Evolutionary conservation across 2,797 vertebrate genomes (phyloP).

Genomic region (Oreonectes daqikongensis): DNA sequence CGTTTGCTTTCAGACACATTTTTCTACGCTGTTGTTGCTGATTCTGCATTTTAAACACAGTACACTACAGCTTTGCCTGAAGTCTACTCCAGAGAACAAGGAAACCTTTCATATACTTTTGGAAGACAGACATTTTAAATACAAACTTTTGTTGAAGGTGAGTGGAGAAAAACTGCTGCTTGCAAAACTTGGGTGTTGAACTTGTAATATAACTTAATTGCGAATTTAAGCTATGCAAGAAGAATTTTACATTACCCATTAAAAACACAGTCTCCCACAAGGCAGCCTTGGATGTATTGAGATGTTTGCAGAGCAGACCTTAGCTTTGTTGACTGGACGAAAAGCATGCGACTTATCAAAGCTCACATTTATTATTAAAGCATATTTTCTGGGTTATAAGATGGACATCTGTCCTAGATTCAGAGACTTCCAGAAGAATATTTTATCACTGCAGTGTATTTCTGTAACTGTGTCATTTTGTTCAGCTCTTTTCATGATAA

Average conservation of each 20-base stretch:
- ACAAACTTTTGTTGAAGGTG: slow-evolving; percentile 2
- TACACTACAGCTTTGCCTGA: background rate
- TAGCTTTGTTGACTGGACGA: slow-evolving; percentile 23
- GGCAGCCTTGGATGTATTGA: background rate
- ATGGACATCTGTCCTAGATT: slow-evolving; percentile 29
- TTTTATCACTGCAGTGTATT: slow-evolving; percentile 18
- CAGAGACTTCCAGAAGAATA: slow-evolving; percentile 16
- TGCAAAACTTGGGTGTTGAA: background rate
- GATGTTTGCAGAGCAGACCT: slow-evolving; percentile 23
- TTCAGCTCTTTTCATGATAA: background rate
- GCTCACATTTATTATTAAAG: slow-evolving; percentile 23
- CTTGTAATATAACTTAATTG: background rate
- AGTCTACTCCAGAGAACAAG: background rate
- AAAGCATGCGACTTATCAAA: slow-evolving; percentile 22
- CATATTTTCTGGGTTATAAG: slow-evolving; percentile 19
- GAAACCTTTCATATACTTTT: background rate
- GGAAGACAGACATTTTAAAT: no score
- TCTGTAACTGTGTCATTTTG: slow-evolving; percentile 15
- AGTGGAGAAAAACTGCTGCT: background rate
- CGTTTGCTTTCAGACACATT: background rate
- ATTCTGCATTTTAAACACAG: background rate
- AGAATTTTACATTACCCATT: slow-evolving; percentile 23
- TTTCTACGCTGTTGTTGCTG: background rate
- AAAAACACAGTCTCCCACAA: slow-evolving; percentile 18
- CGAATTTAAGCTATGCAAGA: slow-evolving; percentile 11